phyloP scores from a whole-genome alignment of 2,888 invertebrate genomes.

The Ecdyonurus torrentis region DNA sequence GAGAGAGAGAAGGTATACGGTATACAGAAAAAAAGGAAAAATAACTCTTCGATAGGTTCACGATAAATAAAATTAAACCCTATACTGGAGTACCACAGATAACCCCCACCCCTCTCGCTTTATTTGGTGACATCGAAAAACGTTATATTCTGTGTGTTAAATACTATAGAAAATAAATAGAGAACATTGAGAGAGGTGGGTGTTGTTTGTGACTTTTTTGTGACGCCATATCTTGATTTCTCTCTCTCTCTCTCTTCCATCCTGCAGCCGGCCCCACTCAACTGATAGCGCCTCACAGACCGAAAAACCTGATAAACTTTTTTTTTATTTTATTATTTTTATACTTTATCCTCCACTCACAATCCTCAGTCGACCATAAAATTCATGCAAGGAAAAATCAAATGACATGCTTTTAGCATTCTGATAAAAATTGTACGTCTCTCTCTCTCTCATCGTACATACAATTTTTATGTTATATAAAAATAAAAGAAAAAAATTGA shows the following conservation, averaged over 20 bases:
- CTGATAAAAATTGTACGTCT: not conserved
- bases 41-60: no score
- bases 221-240: not conserved
- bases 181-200: not conserved
- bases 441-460: no score
- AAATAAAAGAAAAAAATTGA: not conserved
- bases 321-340: not conserved
- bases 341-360: not conserved
- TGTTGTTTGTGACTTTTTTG: not conserved
- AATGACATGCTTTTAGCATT: constrained; percentile 3
- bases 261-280: not conserved
- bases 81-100: no score
- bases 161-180: no score
- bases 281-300: not conserved
- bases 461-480: not conserved
- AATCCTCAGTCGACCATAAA: constrained; percentile 2
- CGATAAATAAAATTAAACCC: no score
- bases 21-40: no score
- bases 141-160: no score
- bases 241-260: no score
- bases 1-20: no score
- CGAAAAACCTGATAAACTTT: not conserved
- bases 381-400: constrained; percentile 3
- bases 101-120: no score
- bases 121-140: no score